Evolutionary conservation across 2,113 vertebrate genomes (phyloP), one percentile per base, ranked within the genome.

Genomic region (Gobiocypris rarus): DNA sequence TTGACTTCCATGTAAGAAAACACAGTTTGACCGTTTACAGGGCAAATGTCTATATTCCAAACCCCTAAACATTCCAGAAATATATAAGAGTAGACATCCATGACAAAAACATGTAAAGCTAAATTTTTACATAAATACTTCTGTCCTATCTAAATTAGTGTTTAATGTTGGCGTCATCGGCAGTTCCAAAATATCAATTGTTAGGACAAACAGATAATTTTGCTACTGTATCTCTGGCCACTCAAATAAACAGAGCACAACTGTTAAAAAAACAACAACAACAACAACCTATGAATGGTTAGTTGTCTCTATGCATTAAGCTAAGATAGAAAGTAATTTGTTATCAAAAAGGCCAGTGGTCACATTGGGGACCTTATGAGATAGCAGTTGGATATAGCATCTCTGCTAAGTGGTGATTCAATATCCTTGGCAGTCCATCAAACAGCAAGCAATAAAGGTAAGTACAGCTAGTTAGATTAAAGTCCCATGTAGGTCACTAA

Each of bases 401-500:
- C 75, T 34, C 43, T 50, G 9, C 15, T 45, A 75, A 75, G 48
- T 75, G 24, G 73, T 31, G 43, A 80, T 80, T 67, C 26, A n/a
- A 80, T 67, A 80, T 80, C 45, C 59, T 63, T 22, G 59, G 77
- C 10, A 67, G 41, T 80, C 59, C 24, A 67, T 80, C 77, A 80
- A 67, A 80, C 41, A 80, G 58, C 76, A 80, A 67, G 77, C 77
- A 50, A 80, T 80, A 80, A 50, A 65, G 65, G 77, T 65, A 80
- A 28, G 17, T 80, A 67, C 77, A 67, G 59, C 50, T 48, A 56
- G 54, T 82, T 28, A 54, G 34, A 73, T 83, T 83, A 61, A 50
- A 84, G 76, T 26, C n/a, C 74, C 84, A 86, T 81, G 79, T 88
- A 75, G 75, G 67, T 79, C 75, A 83, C 58, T 70, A 75, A 43